phyloP scores from a whole-genome alignment of 92 coral and sea anemone species.

The Paramuricea clavata region DNA sequence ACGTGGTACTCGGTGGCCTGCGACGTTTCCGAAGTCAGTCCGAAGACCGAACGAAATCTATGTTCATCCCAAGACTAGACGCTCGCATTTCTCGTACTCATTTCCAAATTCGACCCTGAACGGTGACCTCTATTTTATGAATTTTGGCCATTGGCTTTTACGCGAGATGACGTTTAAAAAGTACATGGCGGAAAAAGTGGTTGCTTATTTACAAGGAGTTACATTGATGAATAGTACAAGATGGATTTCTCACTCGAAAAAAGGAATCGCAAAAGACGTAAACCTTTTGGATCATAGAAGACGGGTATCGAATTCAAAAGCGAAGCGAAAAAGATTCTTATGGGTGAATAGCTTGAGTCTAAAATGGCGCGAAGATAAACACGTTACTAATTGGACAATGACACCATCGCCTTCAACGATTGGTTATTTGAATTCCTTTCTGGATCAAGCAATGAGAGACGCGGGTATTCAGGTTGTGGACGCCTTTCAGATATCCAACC shows the following conservation, averaged over 20 bases:
- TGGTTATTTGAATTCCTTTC: constrained; percentile 77
- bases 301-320: not conserved
- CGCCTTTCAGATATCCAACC: constrained; percentile 95
- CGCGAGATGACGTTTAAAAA: constrained; percentile 84
- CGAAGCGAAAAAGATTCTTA: constrained; percentile 65
- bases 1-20: constrained; percentile 99
- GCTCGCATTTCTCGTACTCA: constrained; percentile 90
- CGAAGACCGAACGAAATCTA: constrained; percentile 86
- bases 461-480: constrained; percentile 88
- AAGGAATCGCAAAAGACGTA: no score
- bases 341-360: constrained; percentile 96
- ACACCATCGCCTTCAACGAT: constrained; percentile 94
- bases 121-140: constrained; percentile 86
- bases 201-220: constrained; percentile 80
- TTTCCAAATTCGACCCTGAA: constrained; percentile 80
- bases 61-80: constrained; percentile 83
- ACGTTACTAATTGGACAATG: constrained; percentile 91
- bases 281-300: no score
- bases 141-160: constrained; percentile 96
- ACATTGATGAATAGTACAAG: constrained; percentile 72
- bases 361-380: constrained; percentile 92
- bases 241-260: not conserved
- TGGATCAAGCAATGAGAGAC: constrained; percentile 76
- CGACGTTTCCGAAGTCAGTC: constrained; percentile 80
- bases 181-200: constrained; percentile 77